Conservation (phyloP, 2,888 invertebrate species). For the Megaustenia siamemsis region DNA sequence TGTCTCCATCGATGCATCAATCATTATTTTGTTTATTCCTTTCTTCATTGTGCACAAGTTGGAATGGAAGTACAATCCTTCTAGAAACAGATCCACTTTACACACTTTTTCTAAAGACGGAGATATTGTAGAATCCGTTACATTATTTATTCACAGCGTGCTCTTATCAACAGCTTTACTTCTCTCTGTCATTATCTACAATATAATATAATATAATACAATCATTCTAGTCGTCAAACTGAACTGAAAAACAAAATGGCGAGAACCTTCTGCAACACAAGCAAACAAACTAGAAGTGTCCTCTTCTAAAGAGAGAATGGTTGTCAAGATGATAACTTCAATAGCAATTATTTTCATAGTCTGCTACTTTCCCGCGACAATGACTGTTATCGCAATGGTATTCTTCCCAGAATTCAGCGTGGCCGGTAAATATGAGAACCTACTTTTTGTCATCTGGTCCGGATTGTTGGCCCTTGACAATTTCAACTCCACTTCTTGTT, state of each 20-base stretch:
- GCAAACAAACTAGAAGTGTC: neutral
- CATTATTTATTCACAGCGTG: neutral
- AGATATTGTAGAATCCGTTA: neutral
- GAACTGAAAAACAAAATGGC: neutral
- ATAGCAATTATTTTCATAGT: neutral
- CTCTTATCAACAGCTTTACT: neutral
- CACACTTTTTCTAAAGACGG: neutral
- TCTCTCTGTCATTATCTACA: neutral
- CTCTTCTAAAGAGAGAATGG: neutral
- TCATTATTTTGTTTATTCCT: neutral
- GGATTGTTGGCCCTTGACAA: no score
- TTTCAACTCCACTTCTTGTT: no score
- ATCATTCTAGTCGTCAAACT: neutral
- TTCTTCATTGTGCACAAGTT: conserved; percentile 4
- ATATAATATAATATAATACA: neutral
- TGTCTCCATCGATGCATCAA: neutral
- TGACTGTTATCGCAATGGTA: neutral
- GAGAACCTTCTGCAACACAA: neutral
- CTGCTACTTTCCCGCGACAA: neutral
- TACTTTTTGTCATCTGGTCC: conserved; percentile 6
- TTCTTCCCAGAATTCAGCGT: neutral
- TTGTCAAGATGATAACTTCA: conserved; percentile 1
- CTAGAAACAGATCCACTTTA: neutral
- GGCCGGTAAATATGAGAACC: neutral
- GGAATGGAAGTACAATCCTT: neutral